Evolutionary conservation across 2,797 vertebrate genomes (phyloP).

Genomic region (Coendou prehensilis): DNA sequence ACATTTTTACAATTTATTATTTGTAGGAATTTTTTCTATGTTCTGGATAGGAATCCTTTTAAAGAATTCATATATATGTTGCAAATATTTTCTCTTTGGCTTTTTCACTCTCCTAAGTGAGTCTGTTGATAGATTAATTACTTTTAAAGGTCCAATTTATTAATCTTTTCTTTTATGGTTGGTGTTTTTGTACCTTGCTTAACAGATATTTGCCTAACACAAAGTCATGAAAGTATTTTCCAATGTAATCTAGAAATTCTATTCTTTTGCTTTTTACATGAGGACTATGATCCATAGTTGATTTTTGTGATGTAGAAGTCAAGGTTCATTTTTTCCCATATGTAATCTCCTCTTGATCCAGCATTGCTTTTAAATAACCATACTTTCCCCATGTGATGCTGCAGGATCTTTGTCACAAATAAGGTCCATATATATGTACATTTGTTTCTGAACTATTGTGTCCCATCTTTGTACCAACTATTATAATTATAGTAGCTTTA

Average conservation of each 20-base stretch:
- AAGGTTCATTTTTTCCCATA: background rate
- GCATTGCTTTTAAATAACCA: background rate
- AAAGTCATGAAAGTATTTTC: background rate
- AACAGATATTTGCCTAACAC: conserved; percentile 11
- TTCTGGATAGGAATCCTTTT: background rate
- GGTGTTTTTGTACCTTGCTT: background rate
- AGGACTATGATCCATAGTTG: background rate
- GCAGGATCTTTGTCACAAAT: background rate
- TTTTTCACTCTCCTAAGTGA: background rate
- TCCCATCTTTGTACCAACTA: background rate
- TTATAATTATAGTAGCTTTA: background rate
- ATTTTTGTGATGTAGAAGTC: background rate
- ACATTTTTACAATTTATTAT: background rate
- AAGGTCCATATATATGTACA: background rate
- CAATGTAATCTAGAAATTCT: background rate
- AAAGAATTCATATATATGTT: background rate
- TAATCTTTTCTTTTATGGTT: conserved; percentile 29
- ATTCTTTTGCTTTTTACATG: conserved; percentile 3
- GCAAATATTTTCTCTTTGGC: background rate
- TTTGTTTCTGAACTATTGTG: background rate
- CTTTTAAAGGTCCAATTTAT: background rate
- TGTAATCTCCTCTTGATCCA: background rate
- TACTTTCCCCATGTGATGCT: background rate
- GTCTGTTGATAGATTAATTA: conserved; percentile 29
- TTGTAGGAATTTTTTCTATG: background rate